Percentiles rank a stretch among this genome's conserved stretches.
These are phyloP conservation scores for Podarcis raffonei DNA, from an alignment of 2,113 vertebrate genomes.

Conservation along the genomic window DNA sequence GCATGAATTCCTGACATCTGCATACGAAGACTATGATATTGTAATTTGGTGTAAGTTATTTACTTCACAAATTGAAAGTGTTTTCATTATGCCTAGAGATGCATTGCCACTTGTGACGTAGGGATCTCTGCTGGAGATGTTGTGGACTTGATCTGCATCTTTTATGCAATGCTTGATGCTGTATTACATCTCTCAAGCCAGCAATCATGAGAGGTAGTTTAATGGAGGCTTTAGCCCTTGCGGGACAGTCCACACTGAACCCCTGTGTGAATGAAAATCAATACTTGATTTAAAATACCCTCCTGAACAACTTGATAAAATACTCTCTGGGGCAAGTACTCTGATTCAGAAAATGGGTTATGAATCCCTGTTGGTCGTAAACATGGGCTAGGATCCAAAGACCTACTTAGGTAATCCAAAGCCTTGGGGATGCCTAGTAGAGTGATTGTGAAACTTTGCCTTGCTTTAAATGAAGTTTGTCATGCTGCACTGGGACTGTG, in stretches of 20 bases:
- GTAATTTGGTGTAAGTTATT: constrained; percentile 98
- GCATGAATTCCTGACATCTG: constrained; percentile 96
- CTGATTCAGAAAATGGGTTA: neutral
- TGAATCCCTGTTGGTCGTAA: neutral
- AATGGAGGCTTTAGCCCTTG: constrained; percentile 1
- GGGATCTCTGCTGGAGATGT: neutral
- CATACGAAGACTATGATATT: constrained; percentile 98
- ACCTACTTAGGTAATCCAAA: neutral
- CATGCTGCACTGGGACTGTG: neutral
- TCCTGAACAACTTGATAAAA: neutral
- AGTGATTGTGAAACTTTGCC: neutral
- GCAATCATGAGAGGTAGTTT: neutral
- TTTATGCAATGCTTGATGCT: neutral
- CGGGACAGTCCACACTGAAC: neutral
- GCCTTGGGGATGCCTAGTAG: neutral
- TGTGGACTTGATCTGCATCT: neutral
- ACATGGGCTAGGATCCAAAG: neutral
- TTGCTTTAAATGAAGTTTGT: neutral
- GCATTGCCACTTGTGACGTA: neutral
- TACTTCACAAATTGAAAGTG: constrained; percentile 27
- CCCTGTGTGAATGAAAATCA: neutral
- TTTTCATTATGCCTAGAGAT: constrained; percentile 23
- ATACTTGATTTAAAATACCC: neutral
- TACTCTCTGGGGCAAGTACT: neutral
- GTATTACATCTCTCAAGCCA: neutral